Evolutionary conservation across 2,113 vertebrate genomes (phyloP), one percentile per base, ranked within the genome.

Genomic region (Sula dactylatra): DNA sequence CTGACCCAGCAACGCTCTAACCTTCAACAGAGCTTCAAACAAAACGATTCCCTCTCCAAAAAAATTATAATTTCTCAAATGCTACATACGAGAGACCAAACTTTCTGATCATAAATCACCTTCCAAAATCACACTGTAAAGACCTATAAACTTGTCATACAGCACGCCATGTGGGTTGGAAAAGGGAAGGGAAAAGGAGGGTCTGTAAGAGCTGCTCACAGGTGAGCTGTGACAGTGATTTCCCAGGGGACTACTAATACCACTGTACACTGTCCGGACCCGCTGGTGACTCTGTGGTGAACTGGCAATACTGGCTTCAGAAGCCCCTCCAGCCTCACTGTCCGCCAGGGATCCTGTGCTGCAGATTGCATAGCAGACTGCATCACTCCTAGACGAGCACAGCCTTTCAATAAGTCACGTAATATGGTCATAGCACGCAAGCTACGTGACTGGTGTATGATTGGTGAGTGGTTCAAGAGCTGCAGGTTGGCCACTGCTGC

Each of bases 271-370:
- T 27, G 44, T 62, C 61, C 0, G 0, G 26, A 69, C 62, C n/a
- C 44, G 26, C 40, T 42, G 21, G 27, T n/a, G 27, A 27, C 52
- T 47, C 34, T 36, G 11, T 31, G 27, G 11, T 59, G 29, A 65
- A 31, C 15, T 0, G 4, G 8, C 0, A 0, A 29, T 29, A 31
- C 4, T 15, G n/a, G 5, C 16, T 59, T n/a, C 10, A 5, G 62
- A 16, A 67, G 32, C 22, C 22, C 11, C 11, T 25, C 32, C 44
- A 69, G 66, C 16, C 44, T 17, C 32, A 13, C 38, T 65, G 25
- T 62, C 61, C 27, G 61, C 62, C 18, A 21, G 1, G 4, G 40
- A 50, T 54, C 13, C 78, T 47, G 34, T 32, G 44, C 34, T 70
- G 76, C 47, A 55, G 17, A 12, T 8, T 55, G 38, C 54, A 10